A percentile compares a stretch with the other conserved stretches of the same genome.
These are phyloP conservation scores for Microcebus ravelobensis DNA, from an alignment of 2,113 vertebrate genomes.

Conservation along the genomic window DNA sequence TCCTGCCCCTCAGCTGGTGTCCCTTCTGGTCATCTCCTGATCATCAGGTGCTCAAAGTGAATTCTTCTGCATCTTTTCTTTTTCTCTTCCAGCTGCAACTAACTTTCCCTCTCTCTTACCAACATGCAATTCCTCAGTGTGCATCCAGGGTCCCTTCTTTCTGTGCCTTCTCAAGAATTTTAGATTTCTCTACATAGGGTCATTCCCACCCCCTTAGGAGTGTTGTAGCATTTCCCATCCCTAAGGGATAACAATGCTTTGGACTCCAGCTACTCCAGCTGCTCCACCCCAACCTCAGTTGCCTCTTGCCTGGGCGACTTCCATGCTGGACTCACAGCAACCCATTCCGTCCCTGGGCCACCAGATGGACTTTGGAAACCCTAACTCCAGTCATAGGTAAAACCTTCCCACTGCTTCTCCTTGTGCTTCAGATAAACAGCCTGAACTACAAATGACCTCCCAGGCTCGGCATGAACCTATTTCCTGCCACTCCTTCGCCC, in stretches of 20 bases:
- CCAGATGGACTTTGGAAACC: neutral
- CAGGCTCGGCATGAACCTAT: too few relatives aligned
- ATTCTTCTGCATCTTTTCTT: neutral
- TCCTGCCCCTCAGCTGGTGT: rapidly evolving
- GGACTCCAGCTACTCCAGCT: too few relatives aligned
- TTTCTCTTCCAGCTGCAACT: neutral
- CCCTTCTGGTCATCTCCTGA: neutral
- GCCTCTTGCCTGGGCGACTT: neutral
- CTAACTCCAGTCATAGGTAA: neutral
- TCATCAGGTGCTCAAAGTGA: too few relatives aligned
- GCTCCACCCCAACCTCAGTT: rapidly evolving
- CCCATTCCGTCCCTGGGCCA: neutral
- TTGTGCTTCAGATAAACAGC: neutral
- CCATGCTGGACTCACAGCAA: neutral
- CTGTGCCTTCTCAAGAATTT: neutral
- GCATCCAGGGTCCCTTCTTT: neutral
- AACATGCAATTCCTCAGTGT: neutral
- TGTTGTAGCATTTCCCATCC: neutral
- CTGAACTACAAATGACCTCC: neutral
- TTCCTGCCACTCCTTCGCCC: neutral
- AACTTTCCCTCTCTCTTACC: neutral
- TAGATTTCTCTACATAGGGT: neutral
- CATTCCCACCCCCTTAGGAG: neutral
- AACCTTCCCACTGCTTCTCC: neutral
- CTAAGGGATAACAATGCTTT: rapidly evolving